phyloP scores from a whole-genome alignment of 2,113 vertebrate species.

The Orthochromis indermauri region DNA sequence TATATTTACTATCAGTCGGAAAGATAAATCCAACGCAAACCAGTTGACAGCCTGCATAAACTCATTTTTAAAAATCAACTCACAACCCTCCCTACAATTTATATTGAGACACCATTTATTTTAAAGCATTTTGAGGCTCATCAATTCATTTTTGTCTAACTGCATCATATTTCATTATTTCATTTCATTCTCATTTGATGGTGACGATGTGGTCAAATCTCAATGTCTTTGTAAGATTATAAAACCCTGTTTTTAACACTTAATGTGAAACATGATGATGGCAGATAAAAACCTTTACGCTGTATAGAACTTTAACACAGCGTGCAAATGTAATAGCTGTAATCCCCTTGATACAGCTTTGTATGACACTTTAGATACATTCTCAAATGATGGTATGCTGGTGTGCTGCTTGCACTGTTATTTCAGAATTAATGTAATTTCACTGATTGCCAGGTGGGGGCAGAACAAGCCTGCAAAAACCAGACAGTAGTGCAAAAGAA shows the following conservation, averaged over 20 bases:
- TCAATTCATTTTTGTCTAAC: neutral
- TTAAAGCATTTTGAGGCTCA: neutral
- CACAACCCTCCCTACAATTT: neutral
- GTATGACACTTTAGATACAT: neutral
- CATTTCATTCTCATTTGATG: neutral
- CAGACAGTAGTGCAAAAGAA: neutral
- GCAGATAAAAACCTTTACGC: neutral
- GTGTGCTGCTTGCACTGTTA: too few species aligned
- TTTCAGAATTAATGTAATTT: neutral
- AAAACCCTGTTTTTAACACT: neutral
- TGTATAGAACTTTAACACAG: neutral
- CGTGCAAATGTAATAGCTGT: neutral
- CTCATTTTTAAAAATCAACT: neutral
- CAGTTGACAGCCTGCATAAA: neutral
- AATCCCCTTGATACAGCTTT: neutral
- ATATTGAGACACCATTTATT: neutral
- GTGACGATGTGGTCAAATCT: neutral
- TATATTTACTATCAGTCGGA: neutral
- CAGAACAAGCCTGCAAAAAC: constrained; percentile 11
- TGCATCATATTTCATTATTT: neutral
- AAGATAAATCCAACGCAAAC: neutral
- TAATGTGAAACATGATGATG: neutral
- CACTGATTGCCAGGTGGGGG: constrained; percentile 17
- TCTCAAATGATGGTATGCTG: neutral
- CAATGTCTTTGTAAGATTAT: neutral